phyloP scores from a whole-genome alignment of 2,113 vertebrate genomes.

The Nematolebias whitei region DNA sequence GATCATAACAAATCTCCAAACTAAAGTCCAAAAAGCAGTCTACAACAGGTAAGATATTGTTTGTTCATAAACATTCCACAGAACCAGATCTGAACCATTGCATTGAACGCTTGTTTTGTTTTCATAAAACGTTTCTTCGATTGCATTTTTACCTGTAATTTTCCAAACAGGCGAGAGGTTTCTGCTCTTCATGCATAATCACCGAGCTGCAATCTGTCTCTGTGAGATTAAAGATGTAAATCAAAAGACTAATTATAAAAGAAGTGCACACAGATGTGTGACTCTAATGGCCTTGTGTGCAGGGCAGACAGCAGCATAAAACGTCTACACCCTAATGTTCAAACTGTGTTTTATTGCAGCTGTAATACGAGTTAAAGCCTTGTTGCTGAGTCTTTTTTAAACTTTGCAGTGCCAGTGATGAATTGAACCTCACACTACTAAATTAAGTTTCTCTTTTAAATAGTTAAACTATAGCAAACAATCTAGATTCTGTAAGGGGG shows the following conservation, averaged over 20 bases:
- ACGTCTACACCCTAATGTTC: background rate
- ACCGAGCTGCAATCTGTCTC: background rate
- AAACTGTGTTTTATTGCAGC: slow-evolving; percentile 4
- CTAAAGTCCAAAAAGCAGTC: too few relatives aligned
- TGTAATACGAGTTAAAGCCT: background rate
- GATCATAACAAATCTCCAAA: too few relatives aligned
- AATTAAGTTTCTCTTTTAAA: background rate
- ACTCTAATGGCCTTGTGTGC: background rate
- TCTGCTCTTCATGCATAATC: slow-evolving; percentile 7
- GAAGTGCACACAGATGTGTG: background rate
- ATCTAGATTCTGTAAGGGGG: background rate
- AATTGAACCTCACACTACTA: background rate
- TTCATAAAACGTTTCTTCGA: slow-evolving; percentile 10
- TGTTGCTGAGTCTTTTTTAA: background rate
- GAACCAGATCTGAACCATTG: background rate
- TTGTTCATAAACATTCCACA: too few relatives aligned
- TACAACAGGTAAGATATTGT: too few relatives aligned
- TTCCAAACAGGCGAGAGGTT: background rate
- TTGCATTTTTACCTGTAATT: slow-evolving; percentile 8
- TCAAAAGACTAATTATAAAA: background rate
- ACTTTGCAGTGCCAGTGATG: background rate
- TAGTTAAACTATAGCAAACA: background rate
- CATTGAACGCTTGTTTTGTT: background rate
- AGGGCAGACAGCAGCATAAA: background rate
- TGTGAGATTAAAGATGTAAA: background rate